Base-by-base conservation (phyloP, 2,113 vertebrate species). In the Leptosomus discolor region DNA sequence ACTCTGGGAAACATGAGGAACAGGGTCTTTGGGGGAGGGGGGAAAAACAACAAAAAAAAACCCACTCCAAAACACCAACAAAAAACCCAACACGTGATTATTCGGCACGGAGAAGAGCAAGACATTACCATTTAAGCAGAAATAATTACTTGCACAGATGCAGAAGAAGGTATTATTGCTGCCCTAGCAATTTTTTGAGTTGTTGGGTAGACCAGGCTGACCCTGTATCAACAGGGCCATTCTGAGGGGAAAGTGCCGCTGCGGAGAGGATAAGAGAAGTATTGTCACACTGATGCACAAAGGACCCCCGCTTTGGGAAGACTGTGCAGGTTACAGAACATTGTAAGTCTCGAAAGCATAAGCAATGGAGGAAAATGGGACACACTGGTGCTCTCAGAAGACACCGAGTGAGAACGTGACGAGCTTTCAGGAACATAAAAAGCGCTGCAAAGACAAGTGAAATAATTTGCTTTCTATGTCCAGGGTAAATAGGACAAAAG, bases 31-130 rank as follows among this genome's bases (percentile, higher is more conserved):
- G 4, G 8, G 24, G 12, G 17, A 4, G 8, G 24, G 12, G 17
- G 4, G 0, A 5, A 26, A 46, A 37, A 18, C 53, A 6, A 11
- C 3, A n/a, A 15, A 11, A 3, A 5, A 2, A 36, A 56, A 27
- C n/a, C n/a, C n/a, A n/a, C n/a, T n/a, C 3, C 24, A 80, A 27
- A 61, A 11, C 15, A 57, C 8, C 32, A 50, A 15, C 8, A 29
- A 50, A 78, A 78, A 51, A 3, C 1, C 2, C 67, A 75, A 36
- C 8, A 64, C 21, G 18, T 1, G 1, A 76, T 23, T 15, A 51
- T 29, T 46, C 50, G 43, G 37, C 7, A 15, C 2, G 13, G 43
- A 46, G 48, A 94, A 82, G 8, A 78, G 15, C 0, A 15, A 95
- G 36, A 56, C 0, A 2, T 29, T 16, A 32, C 20, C 39, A 39